Conservation (phyloP, 2,113 vertebrate genomes). For the Sylvietta virens region DNA sequence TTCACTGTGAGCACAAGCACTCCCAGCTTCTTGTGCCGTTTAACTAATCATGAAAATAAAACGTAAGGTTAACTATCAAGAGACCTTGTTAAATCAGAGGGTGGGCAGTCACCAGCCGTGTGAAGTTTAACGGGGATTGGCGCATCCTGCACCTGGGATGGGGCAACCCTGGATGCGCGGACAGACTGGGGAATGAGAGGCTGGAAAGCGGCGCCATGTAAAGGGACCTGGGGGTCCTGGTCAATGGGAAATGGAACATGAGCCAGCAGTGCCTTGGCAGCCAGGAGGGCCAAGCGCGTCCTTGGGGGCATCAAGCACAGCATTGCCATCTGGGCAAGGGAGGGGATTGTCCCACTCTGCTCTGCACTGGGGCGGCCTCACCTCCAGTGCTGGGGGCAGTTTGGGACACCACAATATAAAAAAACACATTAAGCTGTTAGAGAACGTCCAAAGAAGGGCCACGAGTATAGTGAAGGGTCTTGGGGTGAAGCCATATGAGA, state of each 20-base stretch:
- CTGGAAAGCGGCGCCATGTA: rapidly evolving
- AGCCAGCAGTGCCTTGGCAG: not conserved
- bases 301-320: no score
- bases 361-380: rapidly evolving
- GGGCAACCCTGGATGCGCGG: rapidly evolving
- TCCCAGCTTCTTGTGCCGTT: no score
- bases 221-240: not conserved
- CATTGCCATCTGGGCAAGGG: rapidly evolving
- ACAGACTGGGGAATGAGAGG: not conserved
- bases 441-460: rapidly evolving
- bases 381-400: rapidly evolving
- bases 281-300: rapidly evolving
- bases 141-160: not conserved
- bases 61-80: not conserved
- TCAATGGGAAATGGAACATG: rapidly evolving
- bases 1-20: rapidly evolving
- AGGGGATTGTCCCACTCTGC: not conserved
- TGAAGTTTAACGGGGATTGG: not conserved
- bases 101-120: not conserved
- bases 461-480: not conserved
- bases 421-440: not conserved
- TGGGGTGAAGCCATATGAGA: not conserved
- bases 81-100: not conserved
- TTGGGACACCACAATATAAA: not conserved
- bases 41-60: not conserved